Percentiles rank a stretch among this genome's conserved stretches.
These are phyloP conservation scores for Vidua chalybeata DNA, from an alignment of 2,113 vertebrate species.

Conservation along the genomic window DNA sequence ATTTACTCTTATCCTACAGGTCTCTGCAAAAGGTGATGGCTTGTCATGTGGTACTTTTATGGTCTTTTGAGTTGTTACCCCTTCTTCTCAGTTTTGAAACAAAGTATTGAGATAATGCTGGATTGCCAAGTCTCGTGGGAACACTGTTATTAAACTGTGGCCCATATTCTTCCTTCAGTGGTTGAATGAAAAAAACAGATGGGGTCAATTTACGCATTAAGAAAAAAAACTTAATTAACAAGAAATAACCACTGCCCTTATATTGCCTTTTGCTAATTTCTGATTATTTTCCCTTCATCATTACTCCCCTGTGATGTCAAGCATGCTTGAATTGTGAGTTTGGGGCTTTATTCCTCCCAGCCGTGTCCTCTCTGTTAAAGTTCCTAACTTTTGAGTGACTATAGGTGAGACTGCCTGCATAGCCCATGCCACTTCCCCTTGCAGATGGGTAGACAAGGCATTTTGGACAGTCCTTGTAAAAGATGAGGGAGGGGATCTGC, in stretches of 20 bases:
- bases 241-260: slow-evolving; percentile 42
- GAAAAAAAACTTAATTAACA: slow-evolving; percentile 30
- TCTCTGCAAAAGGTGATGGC: background rate
- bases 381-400: background rate
- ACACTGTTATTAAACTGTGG: background rate
- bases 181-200: slow-evolving; percentile 31
- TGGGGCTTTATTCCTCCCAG: background rate
- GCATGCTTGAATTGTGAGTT: background rate
- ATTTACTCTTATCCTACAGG: background rate
- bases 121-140: background rate
- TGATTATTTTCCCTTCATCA: background rate
- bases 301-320: background rate
- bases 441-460: background rate
- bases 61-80: background rate
- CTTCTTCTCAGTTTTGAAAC: background rate
- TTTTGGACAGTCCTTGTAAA: background rate
- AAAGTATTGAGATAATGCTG: background rate
- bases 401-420: background rate
- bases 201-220: slow-evolving; percentile 19
- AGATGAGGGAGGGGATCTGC: background rate
- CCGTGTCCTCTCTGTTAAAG: background rate
- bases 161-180: background rate
- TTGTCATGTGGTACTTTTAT: background rate
- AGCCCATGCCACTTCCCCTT: background rate
- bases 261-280: slow-evolving; percentile 14